These are phyloP conservation scores for Myrmecobius fasciatus DNA, from an alignment of 2,113 vertebrate genomes.

Conservation along the genomic window DNA sequence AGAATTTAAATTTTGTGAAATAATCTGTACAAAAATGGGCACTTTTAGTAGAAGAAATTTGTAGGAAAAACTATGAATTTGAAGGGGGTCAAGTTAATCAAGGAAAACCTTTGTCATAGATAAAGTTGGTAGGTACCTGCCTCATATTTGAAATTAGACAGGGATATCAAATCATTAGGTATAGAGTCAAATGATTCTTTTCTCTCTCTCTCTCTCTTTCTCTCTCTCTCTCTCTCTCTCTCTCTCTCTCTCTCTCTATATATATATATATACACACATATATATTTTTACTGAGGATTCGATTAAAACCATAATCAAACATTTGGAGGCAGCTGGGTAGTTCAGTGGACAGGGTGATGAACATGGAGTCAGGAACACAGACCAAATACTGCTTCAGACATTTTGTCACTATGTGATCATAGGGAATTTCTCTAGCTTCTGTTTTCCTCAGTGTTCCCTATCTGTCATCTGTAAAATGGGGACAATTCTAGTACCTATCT, in stretches of 20 bases:
- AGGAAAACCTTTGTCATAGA: not conserved
- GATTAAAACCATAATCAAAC: not conserved
- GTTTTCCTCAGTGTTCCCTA: not conserved
- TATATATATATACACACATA: too few relatives aligned
- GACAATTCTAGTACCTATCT: not conserved
- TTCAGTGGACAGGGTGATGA: not conserved
- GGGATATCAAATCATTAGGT: not conserved
- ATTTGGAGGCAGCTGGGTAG: not conserved
- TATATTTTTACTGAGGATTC: not conserved
- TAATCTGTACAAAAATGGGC: not conserved
- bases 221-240: too few relatives aligned
- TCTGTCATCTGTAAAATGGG: not conserved
- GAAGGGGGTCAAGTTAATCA: not conserved
- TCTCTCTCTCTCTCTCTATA: too few relatives aligned
- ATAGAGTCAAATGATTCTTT: not conserved
- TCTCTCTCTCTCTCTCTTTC: too few relatives aligned
- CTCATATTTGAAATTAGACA: not conserved
- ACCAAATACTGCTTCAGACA: not conserved
- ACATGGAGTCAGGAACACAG: not conserved
- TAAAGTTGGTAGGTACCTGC: not conserved
- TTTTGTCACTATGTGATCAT: not conserved
- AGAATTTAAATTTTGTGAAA: not conserved
- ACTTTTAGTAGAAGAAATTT: not conserved
- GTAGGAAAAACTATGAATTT: not conserved
- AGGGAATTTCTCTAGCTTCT: not conserved